These are phyloP conservation scores for Muscicapa striata DNA, from an alignment of 2,797 vertebrate genomes.

Conservation along the genomic window DNA sequence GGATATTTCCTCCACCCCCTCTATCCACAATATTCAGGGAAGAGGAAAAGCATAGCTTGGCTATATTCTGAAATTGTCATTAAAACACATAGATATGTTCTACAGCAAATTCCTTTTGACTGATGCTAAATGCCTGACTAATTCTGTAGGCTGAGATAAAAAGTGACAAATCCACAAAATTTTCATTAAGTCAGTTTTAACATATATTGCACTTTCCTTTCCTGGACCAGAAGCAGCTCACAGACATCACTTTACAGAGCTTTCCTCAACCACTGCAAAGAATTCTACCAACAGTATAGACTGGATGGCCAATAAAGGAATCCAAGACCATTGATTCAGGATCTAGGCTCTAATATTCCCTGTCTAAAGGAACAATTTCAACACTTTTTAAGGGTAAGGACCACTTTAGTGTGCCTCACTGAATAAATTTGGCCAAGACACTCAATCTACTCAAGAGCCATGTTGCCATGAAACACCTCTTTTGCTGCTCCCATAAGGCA, in stretches of 20 bases:
- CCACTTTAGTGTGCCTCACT: not conserved
- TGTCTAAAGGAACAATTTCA: not conserved
- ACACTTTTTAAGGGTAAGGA: not conserved
- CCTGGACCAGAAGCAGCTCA: not conserved
- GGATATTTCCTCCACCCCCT: not conserved
- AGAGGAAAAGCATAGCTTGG: not conserved
- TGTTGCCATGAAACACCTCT: not conserved
- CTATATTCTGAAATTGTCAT: not conserved
- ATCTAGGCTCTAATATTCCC: not conserved
- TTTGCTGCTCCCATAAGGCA: not conserved
- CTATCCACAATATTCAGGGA: not conserved
- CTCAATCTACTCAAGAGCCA: not conserved
- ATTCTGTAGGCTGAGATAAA: not conserved
- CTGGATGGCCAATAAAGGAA: not conserved
- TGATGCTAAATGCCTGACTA: not conserved
- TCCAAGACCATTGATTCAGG: not conserved
- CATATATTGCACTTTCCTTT: not conserved
- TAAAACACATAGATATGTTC: not conserved
- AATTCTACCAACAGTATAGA: not conserved
- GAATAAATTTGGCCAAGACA: not conserved
- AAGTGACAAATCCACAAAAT: not conserved
- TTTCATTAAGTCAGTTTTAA: not conserved
- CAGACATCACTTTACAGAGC: not conserved
- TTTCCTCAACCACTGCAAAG: not conserved
- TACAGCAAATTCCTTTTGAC: not conserved